These are phyloP conservation scores for Carapus acus DNA, from an alignment of 2,797 vertebrate genomes.

Conservation along the genomic window DNA sequence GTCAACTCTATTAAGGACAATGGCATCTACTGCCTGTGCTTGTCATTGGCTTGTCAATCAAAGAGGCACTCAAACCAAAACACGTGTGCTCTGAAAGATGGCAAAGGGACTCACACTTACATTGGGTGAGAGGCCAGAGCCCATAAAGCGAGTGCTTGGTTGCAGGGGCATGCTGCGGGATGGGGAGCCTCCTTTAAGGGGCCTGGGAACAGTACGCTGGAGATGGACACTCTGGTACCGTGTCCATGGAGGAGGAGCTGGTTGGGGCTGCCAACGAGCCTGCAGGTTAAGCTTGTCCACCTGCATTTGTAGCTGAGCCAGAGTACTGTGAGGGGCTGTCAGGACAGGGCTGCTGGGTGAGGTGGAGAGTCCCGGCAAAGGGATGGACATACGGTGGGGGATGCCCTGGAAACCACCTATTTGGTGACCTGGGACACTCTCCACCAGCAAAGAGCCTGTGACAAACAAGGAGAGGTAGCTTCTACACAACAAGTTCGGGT, in stretches of 20 bases:
- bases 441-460: slow-evolving; percentile 65
- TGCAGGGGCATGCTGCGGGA: slow-evolving; percentile 41
- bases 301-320: slow-evolving; percentile 70
- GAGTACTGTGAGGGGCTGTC: slow-evolving; percentile 49
- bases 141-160: slow-evolving; percentile 45
- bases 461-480: slow-evolving; percentile 24
- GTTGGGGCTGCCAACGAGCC: slow-evolving; percentile 49
- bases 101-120: slow-evolving; percentile 31
- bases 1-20: slow-evolving; percentile 64
- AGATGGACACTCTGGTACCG: slow-evolving; percentile 59
- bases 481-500: slow-evolving; percentile 39
- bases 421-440: slow-evolving; percentile 55
- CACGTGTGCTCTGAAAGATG: background rate
- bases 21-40: slow-evolving; percentile 45
- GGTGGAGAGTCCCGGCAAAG: slow-evolving; percentile 42
- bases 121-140: slow-evolving; percentile 55
- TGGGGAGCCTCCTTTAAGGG: slow-evolving; percentile 37
- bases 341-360: slow-evolving; percentile 39
- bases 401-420: slow-evolving; percentile 54
- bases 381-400: slow-evolving; percentile 42
- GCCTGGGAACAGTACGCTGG: slow-evolving; percentile 37
- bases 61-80: slow-evolving; percentile 18
- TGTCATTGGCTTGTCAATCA: slow-evolving; percentile 54
- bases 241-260: slow-evolving; percentile 46
- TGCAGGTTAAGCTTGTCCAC: slow-evolving; percentile 63